Base-by-base conservation (phyloP, 53 echinoderm and acorn worm species). In the Actinopyga echinites region DNA sequence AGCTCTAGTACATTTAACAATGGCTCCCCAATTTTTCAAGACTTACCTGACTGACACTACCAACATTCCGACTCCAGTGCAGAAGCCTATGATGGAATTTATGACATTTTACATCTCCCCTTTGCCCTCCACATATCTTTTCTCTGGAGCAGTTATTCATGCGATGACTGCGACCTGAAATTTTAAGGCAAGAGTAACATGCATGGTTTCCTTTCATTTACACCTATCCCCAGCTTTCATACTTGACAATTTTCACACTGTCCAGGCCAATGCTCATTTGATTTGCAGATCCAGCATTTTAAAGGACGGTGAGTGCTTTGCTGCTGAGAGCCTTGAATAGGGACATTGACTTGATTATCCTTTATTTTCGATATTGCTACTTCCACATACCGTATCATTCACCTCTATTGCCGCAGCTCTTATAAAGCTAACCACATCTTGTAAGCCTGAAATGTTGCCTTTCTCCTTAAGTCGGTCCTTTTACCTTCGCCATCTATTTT, bases 141-240 rank as follows among this genome's bases (percentile, higher is more conserved):
- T 54, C 45, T 24, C 71, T 42, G 24, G 84, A 34, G 33, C 84
- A 84, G 33, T 84, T 71, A 53, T 20, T 67, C 57, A 71, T 57
- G 4, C 84, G 33, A 2, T 84, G 84, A 55, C 69, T 68, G 4
- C 84, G 20, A 8, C 84, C 84, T 20, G 54, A 69, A 3, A 84
- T 32, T 44, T 84, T 84, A 7, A 84, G 84, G 29, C 84, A 84
- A 5, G 84, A 84, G 28, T 69, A 69, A 28, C 84, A 84, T 25
- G 57, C 84, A 84, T 84, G 84, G 20, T 71, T 84, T 2, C 34
- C 5, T 42, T 82, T 82, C n/a, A 30, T 42, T 20, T 17, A 12
- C 64, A 64, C 65, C 82, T 64, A 12, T 25, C 82, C 19, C 63
- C 82, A 25, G 37, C 57, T 55, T 56, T 25, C 80, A 80, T 60